Evolutionary conservation across 2,888 invertebrate genomes (phyloP).

Genomic region (Candidula unifasciata): DNA sequence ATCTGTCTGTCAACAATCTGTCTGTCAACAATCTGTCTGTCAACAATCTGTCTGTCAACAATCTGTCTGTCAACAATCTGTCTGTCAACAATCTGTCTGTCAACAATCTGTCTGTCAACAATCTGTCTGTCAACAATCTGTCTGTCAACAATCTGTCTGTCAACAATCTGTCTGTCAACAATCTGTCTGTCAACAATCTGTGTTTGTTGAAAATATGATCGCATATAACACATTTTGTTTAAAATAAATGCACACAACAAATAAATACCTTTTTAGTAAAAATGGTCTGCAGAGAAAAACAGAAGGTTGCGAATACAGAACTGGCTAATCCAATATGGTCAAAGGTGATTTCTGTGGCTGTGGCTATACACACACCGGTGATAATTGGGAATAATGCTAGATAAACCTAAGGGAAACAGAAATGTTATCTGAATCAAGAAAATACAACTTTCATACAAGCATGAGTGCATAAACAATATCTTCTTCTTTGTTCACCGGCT

Average conservation of each 20-base stretch:
- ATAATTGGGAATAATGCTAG: conserved; percentile 93
- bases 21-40: neutral
- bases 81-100: neutral
- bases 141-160: neutral
- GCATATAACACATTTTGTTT: neutral
- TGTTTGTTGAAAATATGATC: neutral
- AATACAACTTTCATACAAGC: too few species aligned
- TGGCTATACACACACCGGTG: conserved; percentile 92
- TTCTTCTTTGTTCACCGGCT: too few species aligned
- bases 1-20: neutral
- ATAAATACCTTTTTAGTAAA: conserved; percentile 91
- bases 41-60: neutral
- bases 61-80: neutral
- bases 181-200: neutral
- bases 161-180: neutral
- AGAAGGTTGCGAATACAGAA: conserved; percentile 92
- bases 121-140: neutral
- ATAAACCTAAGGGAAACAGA: conserved; percentile 82
- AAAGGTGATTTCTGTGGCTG: conserved; percentile 94
- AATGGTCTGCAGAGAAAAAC: conserved; percentile 95
- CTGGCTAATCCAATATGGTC: conserved; percentile 90
- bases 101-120: neutral
- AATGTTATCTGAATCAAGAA: too few species aligned
- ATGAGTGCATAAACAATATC: too few species aligned
- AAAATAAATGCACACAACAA: too few species aligned